These are phyloP conservation scores for Triplophysa bombifrons DNA, from an alignment of 2,797 vertebrate genomes.

Conservation along the genomic window DNA sequence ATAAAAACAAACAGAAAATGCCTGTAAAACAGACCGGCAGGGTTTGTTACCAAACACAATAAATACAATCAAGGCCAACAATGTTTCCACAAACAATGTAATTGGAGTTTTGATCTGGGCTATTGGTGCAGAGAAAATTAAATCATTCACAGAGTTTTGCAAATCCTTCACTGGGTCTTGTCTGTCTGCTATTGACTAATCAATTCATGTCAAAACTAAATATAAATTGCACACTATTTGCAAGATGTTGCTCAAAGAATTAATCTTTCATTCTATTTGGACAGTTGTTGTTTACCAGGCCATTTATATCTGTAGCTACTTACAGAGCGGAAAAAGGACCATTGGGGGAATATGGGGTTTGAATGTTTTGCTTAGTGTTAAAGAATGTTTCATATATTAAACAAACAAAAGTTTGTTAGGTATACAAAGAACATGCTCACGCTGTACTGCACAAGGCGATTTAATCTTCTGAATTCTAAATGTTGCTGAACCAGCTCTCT, in stretches of 20 bases:
- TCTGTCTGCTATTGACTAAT: slow-evolving; percentile 6
- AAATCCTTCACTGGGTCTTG: slow-evolving; percentile 14
- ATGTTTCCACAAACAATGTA: slow-evolving; percentile 51
- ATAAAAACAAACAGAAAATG: slow-evolving; percentile 35
- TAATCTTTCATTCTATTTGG: slow-evolving; percentile 13
- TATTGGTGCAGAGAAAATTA: slow-evolving; percentile 31
- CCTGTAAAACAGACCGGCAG: slow-evolving; percentile 34
- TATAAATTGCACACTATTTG: neutral
- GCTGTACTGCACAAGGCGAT: neutral
- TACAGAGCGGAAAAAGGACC: neutral
- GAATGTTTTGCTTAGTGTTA: slow-evolving; percentile 1
- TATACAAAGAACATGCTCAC: slow-evolving; percentile 5
- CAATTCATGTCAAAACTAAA: slow-evolving; percentile 2
- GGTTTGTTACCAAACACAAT: slow-evolving; percentile 46
- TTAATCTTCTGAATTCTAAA: neutral
- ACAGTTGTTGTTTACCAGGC: slow-evolving; percentile 8
- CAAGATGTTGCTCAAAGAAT: neutral
- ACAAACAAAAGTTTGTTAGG: slow-evolving; percentile 28
- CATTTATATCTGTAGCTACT: slow-evolving; percentile 4
- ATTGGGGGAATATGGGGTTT: neutral
- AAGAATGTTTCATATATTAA: slow-evolving; percentile 16
- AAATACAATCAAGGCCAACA: slow-evolving; percentile 44
- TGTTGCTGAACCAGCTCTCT: no score
- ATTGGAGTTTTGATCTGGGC: slow-evolving; percentile 38
- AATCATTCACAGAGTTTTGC: slow-evolving; percentile 41